phyloP scores from a whole-genome alignment of 1,140 invertebrate genomes.

The Caenorhabditis latens region DNA sequence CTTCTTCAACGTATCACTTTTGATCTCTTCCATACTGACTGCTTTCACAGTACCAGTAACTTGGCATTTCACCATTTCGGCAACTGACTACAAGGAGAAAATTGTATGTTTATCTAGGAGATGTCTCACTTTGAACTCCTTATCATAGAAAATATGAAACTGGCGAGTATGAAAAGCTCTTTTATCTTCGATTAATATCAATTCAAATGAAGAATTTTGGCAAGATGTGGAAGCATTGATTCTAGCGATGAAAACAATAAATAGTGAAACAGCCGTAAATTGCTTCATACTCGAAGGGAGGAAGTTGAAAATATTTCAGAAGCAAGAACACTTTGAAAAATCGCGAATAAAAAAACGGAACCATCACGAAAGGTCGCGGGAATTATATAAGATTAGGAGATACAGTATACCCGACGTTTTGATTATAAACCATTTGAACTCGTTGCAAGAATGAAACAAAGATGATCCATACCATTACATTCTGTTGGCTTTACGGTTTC shows the following conservation, averaged over 20 bases:
- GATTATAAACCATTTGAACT: no score
- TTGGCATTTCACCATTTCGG: constrained; percentile 8
- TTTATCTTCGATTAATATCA: constrained; percentile 7
- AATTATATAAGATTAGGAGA: no score
- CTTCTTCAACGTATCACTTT: not conserved
- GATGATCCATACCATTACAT: no score
- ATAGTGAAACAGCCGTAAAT: constrained; percentile 10
- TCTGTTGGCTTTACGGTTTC: no score
- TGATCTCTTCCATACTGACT: constrained; percentile 12
- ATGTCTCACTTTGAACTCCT: not conserved
- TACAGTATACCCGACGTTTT: no score
- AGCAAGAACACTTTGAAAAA: no score
- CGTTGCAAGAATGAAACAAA: no score
- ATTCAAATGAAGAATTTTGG: constrained; percentile 4
- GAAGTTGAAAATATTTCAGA: no score
- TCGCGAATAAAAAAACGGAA: no score
- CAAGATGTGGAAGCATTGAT: not conserved
- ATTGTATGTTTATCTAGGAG: not conserved
- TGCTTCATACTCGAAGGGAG: not conserved
- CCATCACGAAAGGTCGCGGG: no score
- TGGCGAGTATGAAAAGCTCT: not conserved
- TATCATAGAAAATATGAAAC: constrained; percentile 44
- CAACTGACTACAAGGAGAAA: not conserved
- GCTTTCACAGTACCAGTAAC: not conserved
- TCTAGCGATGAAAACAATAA: not conserved